Base-by-base conservation (phyloP, 1,140 invertebrate genomes). In the Paracyclopina nana region DNA sequence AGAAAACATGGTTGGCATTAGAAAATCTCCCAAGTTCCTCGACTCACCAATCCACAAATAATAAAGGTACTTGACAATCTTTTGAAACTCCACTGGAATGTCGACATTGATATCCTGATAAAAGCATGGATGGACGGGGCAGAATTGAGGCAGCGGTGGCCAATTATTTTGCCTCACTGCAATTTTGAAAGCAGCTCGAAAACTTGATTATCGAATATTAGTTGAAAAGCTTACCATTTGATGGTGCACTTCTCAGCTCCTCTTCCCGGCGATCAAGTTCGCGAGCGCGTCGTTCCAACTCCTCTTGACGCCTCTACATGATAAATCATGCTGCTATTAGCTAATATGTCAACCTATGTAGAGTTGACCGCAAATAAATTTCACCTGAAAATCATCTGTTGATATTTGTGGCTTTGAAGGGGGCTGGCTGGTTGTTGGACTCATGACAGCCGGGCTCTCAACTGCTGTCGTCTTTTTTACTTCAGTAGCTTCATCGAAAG, bases 21-120 rank as follows among this genome's bases (percentile, higher is more conserved):
- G n/a, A n/a, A n/a, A n/a, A n/a, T n/a, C n/a, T n/a, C n/a, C n/a
- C n/a, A n/a, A n/a, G n/a, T n/a, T n/a, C n/a, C n/a, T n/a, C n/a
- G n/a, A 81, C 85, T 78, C 71, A 95, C 88, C 88, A 68, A 92
- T 80, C 90, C 92, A 99, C 42, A 96, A 69, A 63, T 95, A 90
- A 67, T 96, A 98, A 40, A 94, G 70, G 61, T 86, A 77, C 56
- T 83, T 77, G 28, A 98, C 91, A 56, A 94, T 78, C 61, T 81
- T 81, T 65, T 97, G 91, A 67, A 98, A 98, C 64, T 97, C 87
- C 43, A 86, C 68, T 16, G 91, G 88, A 66, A 99, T 98, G 64
- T 99, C 95, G n/a, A 97, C 81, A 66, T 88, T 85, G 56, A 99
- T 96, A 65, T 98, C 94, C 70, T 97, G 92, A 68, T 97, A 97